These are phyloP conservation scores for Podarcis lilfordi DNA, from an alignment of 2,797 vertebrate species.

Conservation along the genomic window DNA sequence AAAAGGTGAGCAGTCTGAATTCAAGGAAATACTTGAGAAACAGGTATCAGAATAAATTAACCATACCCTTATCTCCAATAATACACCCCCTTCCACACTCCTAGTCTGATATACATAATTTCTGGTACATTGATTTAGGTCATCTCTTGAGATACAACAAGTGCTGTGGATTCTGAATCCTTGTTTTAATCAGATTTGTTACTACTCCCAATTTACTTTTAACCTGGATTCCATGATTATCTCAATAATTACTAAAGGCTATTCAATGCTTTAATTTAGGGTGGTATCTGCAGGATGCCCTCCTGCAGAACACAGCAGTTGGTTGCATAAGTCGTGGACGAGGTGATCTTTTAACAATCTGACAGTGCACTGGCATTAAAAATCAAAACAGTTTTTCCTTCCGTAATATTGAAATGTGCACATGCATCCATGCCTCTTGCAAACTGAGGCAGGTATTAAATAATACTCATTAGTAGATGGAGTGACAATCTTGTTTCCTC, in stretches of 20 bases:
- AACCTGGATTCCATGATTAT: constrained; percentile 11
- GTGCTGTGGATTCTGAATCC: background rate
- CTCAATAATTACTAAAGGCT: background rate
- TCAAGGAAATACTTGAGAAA: background rate
- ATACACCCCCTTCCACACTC: background rate
- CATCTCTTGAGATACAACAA: background rate
- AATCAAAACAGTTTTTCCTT: too few species aligned
- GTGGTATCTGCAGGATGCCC: too few species aligned
- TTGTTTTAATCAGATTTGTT: constrained; percentile 18
- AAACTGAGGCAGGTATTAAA: background rate
- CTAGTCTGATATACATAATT: background rate
- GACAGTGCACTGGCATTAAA: too few species aligned
- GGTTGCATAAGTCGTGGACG: too few species aligned
- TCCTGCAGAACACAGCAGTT: too few species aligned
- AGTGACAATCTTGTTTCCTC: background rate
- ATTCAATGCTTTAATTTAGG: background rate
- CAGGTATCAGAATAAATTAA: background rate
- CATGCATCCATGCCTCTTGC: background rate
- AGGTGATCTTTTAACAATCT: too few species aligned
- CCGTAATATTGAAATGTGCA: too few species aligned
- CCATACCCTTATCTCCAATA: background rate
- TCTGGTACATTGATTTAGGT: background rate
- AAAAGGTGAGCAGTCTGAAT: background rate
- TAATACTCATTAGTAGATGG: background rate
- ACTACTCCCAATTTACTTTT: background rate